phyloP scores from a whole-genome alignment of 53 echinoderm and acorn worm genomes.

The Zoroaster sp. region DNA sequence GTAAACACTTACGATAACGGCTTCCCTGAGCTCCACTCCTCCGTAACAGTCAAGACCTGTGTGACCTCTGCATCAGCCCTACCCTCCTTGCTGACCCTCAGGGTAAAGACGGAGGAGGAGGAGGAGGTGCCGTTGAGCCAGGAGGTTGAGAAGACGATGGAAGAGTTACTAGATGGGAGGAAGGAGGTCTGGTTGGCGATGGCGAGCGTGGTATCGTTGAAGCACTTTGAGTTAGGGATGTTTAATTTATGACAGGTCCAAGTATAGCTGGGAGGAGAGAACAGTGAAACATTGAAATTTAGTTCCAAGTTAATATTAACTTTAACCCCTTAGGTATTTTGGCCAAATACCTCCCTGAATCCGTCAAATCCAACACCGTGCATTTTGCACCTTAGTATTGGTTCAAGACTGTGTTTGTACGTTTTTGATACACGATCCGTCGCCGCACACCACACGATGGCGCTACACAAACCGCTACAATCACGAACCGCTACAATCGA shows the following conservation, averaged over 20 bases:
- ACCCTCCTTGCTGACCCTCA: conserved; percentile 73
- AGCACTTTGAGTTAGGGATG: conserved; percentile 54
- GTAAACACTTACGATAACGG: background rate
- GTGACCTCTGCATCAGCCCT: conserved; percentile 31
- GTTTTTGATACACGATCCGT: too few relatives aligned
- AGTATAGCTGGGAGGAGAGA: conserved; percentile 56
- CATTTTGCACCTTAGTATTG: too few relatives aligned
- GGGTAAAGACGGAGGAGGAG: conserved; percentile 67
- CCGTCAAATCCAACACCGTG: too few relatives aligned
- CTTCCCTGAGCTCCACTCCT: background rate
- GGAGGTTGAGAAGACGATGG: conserved; percentile 58
- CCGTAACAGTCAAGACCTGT: conserved; percentile 71
- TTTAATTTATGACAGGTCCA: conserved; percentile 79
- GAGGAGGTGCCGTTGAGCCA: conserved; percentile 50
- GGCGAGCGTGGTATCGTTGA: conserved; percentile 40
- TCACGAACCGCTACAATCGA: too few relatives aligned
- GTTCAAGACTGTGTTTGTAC: too few relatives aligned
- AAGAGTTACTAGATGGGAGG: conserved; percentile 50
- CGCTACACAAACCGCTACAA: too few relatives aligned
- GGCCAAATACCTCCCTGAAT: too few relatives aligned
- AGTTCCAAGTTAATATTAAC: too few relatives aligned
- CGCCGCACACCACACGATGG: too few relatives aligned
- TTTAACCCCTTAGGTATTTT: too few relatives aligned
- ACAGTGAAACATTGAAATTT: too few relatives aligned
- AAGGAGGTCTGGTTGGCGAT: conserved; percentile 44